These are phyloP conservation scores for Lithobius niger DNA, from an alignment of 1,140 invertebrate genomes.

Conservation along the genomic window DNA sequence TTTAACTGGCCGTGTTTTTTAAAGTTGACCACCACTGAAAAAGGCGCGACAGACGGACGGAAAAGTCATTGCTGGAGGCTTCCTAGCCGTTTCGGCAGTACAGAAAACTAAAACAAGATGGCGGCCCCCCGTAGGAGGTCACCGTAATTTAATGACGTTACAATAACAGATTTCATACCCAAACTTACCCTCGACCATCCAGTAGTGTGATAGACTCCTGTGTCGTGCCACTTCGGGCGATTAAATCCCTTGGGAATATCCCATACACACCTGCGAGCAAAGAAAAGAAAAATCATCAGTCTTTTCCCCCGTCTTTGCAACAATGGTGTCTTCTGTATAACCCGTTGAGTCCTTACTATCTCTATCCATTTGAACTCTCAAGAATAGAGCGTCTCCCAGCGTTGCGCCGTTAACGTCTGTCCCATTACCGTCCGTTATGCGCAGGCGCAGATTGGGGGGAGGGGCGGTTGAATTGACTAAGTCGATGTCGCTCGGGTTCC, in stretches of 20 bases:
- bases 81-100: too few species aligned
- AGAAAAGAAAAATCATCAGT: background rate
- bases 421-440: constrained; percentile 29
- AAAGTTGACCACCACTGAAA: too few species aligned
- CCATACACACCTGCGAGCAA: background rate
- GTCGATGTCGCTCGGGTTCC: constrained; percentile 16
- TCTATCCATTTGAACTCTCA: constrained; percentile 30
- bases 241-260: background rate
- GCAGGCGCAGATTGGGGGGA: constrained; percentile 27
- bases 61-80: too few species aligned
- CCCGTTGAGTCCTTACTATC: constrained; percentile 24
- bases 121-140: too few species aligned
- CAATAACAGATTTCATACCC: too few species aligned
- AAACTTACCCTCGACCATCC: constrained; percentile 1
- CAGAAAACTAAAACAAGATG: too few species aligned
- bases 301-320: background rate
- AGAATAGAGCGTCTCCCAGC: constrained; percentile 28
- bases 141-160: too few species aligned
- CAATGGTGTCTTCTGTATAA: too few species aligned
- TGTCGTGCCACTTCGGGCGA: background rate
- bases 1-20: too few species aligned
- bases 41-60: too few species aligned
- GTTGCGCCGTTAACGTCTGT: constrained; percentile 27
- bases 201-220: background rate
- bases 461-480: constrained; percentile 32